Percentiles rank a stretch among this genome's conserved stretches.
phyloP scores from a whole-genome alignment of 2,888 invertebrate species.

The Plemyria rubiginata region DNA sequence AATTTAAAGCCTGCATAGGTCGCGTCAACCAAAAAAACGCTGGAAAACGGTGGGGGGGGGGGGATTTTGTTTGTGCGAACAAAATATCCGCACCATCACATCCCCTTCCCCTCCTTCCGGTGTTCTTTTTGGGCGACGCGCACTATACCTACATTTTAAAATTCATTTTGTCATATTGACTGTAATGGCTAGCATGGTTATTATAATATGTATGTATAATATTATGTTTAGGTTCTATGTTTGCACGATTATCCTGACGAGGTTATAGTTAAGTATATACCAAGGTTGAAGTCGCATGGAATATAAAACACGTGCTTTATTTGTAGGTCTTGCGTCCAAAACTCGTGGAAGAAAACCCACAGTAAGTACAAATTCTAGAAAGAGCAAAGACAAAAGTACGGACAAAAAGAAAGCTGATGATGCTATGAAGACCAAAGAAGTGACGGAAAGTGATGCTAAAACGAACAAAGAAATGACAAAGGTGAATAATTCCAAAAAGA shows the following conservation, averaged over 20 bases:
- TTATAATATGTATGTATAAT: not conserved
- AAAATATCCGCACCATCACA: too few relatives aligned
- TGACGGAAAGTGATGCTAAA: conserved; percentile 4
- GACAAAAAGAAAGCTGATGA: conserved; percentile 12
- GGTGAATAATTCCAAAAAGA: not conserved
- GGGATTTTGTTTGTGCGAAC: too few relatives aligned
- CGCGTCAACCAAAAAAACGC: too few relatives aligned
- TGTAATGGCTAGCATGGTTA: conserved; percentile 7
- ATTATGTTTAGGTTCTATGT: conserved; percentile 13
- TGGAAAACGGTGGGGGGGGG: too few relatives aligned
- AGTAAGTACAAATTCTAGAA: conserved; percentile 29
- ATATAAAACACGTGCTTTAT: conserved; percentile 23
- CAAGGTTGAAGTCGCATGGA: not conserved
- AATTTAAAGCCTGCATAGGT: too few relatives aligned
- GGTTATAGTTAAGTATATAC: conserved; percentile 1
- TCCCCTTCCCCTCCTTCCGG: too few relatives aligned
- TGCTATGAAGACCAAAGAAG: not conserved
- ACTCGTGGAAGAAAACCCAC: conserved; percentile 22
- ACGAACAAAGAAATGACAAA: conserved; percentile 5
- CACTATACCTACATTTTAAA: too few relatives aligned
- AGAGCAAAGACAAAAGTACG: conserved; percentile 37
- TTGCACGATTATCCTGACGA: conserved; percentile 19
- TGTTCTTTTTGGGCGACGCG: too few relatives aligned
- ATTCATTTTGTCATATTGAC: not conserved
- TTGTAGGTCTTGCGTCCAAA: conserved; percentile 33